Evolutionary conservation across 2,113 vertebrate genomes (phyloP).

Genomic region (Hipposideros armiger): DNA sequence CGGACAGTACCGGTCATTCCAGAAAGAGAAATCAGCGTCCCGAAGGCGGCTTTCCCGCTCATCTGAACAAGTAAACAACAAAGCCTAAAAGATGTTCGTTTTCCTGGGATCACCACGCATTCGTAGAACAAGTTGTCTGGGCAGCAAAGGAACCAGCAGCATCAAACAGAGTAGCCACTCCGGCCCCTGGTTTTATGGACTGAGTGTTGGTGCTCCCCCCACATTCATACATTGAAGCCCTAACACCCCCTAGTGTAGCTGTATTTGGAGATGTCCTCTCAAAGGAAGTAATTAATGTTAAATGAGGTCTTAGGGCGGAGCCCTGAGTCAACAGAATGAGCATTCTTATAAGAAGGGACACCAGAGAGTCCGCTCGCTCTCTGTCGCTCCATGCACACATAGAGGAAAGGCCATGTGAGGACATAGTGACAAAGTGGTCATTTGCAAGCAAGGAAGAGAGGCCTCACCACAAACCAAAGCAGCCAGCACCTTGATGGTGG

Average conservation of each 20-base stretch:
- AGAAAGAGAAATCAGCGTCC: not conserved
- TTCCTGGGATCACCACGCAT: not conserved
- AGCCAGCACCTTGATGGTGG: fast-evolving
- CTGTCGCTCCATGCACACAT: not conserved
- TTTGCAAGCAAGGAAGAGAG: not conserved
- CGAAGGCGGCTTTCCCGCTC: not conserved
- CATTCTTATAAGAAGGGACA: not conserved
- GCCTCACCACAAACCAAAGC: not conserved
- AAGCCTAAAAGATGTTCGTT: not conserved
- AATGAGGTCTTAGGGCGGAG: not conserved
- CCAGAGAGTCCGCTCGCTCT: not conserved
- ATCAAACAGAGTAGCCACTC: fast-evolving
- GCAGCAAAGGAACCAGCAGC: fast-evolving
- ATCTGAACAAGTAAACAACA: not conserved
- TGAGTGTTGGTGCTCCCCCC: not conserved
- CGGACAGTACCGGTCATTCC: not conserved
- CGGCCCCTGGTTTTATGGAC: fast-evolving
- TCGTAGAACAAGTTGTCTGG: not conserved
- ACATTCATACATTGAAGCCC: too few species aligned
- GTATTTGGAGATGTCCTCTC: not conserved
- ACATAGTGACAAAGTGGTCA: not conserved
- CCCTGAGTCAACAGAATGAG: too few species aligned
- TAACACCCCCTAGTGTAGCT: not conserved
- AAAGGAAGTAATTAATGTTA: not conserved
- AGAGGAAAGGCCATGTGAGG: not conserved